Base-by-base conservation (phyloP, 2,888 invertebrate species). In the Subacronicta megacephala region DNA sequence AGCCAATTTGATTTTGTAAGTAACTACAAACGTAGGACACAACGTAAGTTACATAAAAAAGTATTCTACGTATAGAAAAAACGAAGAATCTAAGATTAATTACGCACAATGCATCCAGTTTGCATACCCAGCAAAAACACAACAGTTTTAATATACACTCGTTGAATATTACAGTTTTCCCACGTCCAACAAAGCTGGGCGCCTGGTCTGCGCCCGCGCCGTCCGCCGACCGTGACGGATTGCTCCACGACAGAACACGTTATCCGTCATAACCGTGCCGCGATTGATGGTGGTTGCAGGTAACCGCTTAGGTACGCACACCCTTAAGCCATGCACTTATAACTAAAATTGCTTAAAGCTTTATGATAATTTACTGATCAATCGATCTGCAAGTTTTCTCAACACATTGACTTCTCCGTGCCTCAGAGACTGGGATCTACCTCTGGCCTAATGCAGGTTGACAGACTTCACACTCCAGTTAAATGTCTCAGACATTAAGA, bases 191-290 rank as follows among this genome's bases (percentile, higher is more conserved):
- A 81, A 81, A 73, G 75, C 65, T 73, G 62, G 81, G 81, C 77
- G 82, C 80, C 76, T 55, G 62, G 20, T 20, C 37, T 61, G 69
- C 58, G 69, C 66, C 72, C 71, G 76, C 75, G 78, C 72, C 72
- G 12, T 31, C 31, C 6, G 72, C 64, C 56, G 75, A 67, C 79
- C 79, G 81, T 89, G 90, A 91, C 89, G 80, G 85, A 90, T 90
- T 77, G 77, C 76, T 81, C 77, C 75, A 80, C 81, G 87, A 87
- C 89, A 87, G 86, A 74, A 78, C 85, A 77, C 79, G 82, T 85
- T 77, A 84, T 83, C 84, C 76, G 82, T 84, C 87, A 85, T 78
- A 71, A 76, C 70, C 67, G 73, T 60, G 64, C 69, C 63, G 63
- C 80, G 80, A 86, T 84, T 80, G 83, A 84, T 85, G 76, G 71